phyloP scores from a whole-genome alignment of 2,888 invertebrate species.

The Tetramorium bicarinatum region DNA sequence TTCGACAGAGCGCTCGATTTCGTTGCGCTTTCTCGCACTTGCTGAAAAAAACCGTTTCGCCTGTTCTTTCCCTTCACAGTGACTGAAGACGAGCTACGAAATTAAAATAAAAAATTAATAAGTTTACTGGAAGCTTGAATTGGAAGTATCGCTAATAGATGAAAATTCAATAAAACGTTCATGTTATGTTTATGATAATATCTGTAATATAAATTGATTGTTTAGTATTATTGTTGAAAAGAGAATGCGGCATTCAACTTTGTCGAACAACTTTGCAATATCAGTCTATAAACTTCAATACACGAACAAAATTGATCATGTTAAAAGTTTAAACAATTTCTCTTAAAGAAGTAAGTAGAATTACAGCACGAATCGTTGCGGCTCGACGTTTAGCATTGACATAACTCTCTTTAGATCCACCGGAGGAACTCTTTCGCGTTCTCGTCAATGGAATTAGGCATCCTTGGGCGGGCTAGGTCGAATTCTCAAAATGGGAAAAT shows the following conservation, averaged over 20 bases:
- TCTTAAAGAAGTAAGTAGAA: background rate
- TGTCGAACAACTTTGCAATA: background rate
- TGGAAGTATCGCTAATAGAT: background rate
- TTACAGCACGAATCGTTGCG: background rate
- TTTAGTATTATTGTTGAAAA: background rate
- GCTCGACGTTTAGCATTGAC: background rate
- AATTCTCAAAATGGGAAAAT: constrained; percentile 58
- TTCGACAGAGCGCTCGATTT: constrained; percentile 36
- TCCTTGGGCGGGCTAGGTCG: constrained; percentile 32
- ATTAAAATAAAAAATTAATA: constrained; percentile 15
- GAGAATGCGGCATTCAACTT: background rate
- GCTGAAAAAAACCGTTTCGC: constrained; percentile 35
- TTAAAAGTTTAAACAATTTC: background rate
- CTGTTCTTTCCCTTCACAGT: constrained; percentile 9
- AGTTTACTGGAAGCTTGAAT: background rate
- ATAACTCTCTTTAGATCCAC: background rate
- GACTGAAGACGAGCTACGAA: constrained; percentile 16
- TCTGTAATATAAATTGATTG: background rate
- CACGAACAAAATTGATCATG: background rate
- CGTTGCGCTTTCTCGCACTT: constrained; percentile 68
- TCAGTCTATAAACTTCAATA: background rate
- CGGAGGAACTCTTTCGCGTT: background rate
- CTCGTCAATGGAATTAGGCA: constrained; percentile 14
- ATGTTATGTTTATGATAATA: background rate
- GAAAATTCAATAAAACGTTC: background rate